Evolutionary conservation across 1,140 invertebrate genomes (phyloP), one percentile per base, ranked within the genome.

Genomic region (Popillia japonica): DNA sequence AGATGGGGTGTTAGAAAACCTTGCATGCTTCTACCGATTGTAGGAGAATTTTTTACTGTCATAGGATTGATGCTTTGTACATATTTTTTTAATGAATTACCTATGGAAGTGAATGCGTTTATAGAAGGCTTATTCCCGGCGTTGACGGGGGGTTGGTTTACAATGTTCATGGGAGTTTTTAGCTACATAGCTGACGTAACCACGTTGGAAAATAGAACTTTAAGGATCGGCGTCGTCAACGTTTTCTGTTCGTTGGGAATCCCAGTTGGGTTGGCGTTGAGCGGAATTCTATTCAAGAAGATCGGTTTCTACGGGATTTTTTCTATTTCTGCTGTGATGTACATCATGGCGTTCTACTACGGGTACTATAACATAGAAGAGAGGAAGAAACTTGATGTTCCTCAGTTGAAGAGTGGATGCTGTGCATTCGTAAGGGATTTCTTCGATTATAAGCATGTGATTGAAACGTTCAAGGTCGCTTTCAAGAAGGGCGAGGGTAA

Each of bases 131-230:
- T 95, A 42, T 94, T 94, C 85, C 94, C 94, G 0, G 93, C 93
- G 0, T 82, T 97, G 0, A 93, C 94, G 6, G 94, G 94, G 0
- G 95, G 95, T 2, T 95, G 93, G 92, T 94, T 96, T 81, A 95
- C 94, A 17, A 94, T 96, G 91, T 92, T 96, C 79, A 96, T 96
- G 93, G 94, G 94, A 11, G 92, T 95, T 41, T 97, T 96, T 85
- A 96, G 95, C 85, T 97, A 96, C 82, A 94, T 97, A 55, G 94
- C 92, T 0, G 95, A 97, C 84, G 92, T 96, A 8, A 96, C 95
- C 0, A 92, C 92, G 6, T 90, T 94, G 75, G 92, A 94, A 85
- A 93, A 92, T 77, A 90, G 95, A 78, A 97, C 96, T 0, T 88
- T 95, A 11, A 86, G 95, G 77, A 95, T 97, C 79, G 95, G 94